Evolutionary conservation across 2,113 vertebrate species (phyloP).

Genomic region (Albula glossodonta): DNA sequence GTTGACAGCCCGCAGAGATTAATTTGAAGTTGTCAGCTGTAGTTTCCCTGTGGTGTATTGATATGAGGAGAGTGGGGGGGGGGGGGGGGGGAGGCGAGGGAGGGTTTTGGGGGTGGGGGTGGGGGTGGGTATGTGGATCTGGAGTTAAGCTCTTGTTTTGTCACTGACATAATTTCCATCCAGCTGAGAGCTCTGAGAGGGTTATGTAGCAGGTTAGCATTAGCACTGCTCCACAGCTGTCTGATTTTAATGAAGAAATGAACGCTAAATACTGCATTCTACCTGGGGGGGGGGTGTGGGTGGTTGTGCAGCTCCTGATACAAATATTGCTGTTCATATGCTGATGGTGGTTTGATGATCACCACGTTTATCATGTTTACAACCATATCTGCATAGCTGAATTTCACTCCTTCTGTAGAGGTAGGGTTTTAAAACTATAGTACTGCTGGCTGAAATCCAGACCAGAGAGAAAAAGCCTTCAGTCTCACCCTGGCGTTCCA

Average conservation of each 20-base stretch:
- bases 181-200: slow-evolving; percentile 10
- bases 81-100: too few species aligned
- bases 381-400: background rate
- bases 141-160: background rate
- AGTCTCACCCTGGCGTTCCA: too few species aligned
- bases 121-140: background rate
- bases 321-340: background rate
- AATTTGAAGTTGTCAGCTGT: background rate
- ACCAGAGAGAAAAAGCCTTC: too few species aligned
- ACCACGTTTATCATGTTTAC: background rate
- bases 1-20: background rate
- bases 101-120: background rate
- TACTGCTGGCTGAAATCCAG: too few species aligned
- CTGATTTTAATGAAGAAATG: slow-evolving; percentile 12
- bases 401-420: too few species aligned
- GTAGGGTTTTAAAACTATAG: too few species aligned
- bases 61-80: background rate
- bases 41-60: background rate
- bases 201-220: background rate
- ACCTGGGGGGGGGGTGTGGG: too few species aligned
- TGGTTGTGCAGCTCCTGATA: too few species aligned
- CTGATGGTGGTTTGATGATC: background rate
- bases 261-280: background rate
- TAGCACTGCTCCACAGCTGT: background rate
- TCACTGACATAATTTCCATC: slow-evolving; percentile 1